Conservation (phyloP, 2,113 vertebrate species). For the Carassius gibelio region DNA sequence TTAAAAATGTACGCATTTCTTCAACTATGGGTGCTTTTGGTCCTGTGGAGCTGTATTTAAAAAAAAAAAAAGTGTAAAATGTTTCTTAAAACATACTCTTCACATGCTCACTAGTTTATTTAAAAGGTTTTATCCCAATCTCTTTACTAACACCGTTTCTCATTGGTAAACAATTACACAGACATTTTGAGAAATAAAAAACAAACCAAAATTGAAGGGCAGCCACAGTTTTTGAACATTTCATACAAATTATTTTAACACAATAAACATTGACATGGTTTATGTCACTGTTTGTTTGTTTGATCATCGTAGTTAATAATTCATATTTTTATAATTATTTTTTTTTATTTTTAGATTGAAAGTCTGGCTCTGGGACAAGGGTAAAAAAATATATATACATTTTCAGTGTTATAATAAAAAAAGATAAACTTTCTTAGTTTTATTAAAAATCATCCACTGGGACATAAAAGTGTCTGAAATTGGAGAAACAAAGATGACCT, state of each 20-base stretch:
- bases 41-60: no score
- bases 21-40: not conserved
- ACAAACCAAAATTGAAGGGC: no score
- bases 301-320: not conserved
- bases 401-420: not conserved
- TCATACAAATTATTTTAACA: not conserved
- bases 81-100: not conserved
- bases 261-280: not conserved
- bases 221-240: not conserved
- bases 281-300: not conserved
- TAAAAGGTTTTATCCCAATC: not conserved
- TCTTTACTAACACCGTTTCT: not conserved
- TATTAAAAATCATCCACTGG: not conserved
- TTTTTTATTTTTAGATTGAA: not conserved
- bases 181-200: not conserved
- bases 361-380: not conserved
- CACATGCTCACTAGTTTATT: not conserved
- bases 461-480: not conserved
- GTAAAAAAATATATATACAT: not conserved
- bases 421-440: not conserved
- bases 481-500: not conserved
- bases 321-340: not conserved
- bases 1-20: not conserved
- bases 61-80: no score
- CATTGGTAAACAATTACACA: not conserved